Base-by-base conservation (phyloP, 2,113 vertebrate genomes). In the Sturnira hondurensis region DNA sequence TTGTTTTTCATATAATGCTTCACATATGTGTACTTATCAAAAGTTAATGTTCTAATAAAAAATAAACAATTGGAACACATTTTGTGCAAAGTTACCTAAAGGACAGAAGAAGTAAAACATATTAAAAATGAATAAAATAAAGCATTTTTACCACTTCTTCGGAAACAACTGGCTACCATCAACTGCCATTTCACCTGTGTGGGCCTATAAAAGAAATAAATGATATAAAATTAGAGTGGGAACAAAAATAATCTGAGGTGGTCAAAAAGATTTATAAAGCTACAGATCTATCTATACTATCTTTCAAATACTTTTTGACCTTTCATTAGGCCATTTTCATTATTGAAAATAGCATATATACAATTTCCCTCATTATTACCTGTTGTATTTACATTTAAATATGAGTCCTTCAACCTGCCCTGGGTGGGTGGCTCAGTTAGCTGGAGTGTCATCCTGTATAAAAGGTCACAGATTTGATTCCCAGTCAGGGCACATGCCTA, bases 101-200 rank as follows among this genome's bases (percentile, higher is more conserved):
- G 78, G 76, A 95, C 22, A 43, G 22, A 89, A 90, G 20, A 52
- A 71, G 15, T 41, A 93, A 93, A 74, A 41, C 65, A 81, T 43
- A 65, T 89, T 71, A 84, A 70, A 95, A 80, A 84, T 67, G 22
- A 86, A 70, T 76, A 78, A 82, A 94, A 58, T 81, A 71, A 61
- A 78, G 65, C 14, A 94, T 95, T 98, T 89, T 98, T 89, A 99
- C 99, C 99, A 1, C 99, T 99, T 98, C 99, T 99, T 96, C 99
- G 99, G 97, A 99, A 99, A 97, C 99, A 99, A 98, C 99, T 99
- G 41, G 99, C 99, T 93, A 99, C 99, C 99, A 99, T 99, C 83
- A 99, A 97, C 96, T 99, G 99, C 99, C 99, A 99, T 95, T 99
- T 99, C 97, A 99, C 99, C 94, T 99, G 98, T 0, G 98, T 99